Evolutionary conservation across 2,888 invertebrate species (phyloP).

Genomic region (Icerya purchasi): DNA sequence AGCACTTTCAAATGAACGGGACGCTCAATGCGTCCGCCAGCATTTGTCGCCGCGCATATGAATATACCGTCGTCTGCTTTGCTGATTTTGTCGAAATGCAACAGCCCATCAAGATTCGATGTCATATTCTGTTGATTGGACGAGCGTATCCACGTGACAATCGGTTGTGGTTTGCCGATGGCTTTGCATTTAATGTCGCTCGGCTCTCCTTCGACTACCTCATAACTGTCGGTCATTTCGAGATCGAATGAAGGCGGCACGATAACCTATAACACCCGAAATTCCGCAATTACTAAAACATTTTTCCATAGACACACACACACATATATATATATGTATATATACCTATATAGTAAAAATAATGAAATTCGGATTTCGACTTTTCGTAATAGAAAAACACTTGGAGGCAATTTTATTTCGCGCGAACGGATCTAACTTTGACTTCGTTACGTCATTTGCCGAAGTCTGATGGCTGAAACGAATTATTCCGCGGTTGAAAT

Average conservation of each 20-base stretch:
- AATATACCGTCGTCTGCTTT: conserved; percentile 54
- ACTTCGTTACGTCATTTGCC: no score
- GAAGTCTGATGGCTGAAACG: no score
- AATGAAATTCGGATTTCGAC: no score
- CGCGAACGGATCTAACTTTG: no score
- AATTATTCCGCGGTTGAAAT: no score
- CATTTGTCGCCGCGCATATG: conserved; percentile 57
- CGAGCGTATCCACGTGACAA: conserved; percentile 61
- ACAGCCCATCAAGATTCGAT: conserved; percentile 22
- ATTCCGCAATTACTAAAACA: not conserved
- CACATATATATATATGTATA: no score
- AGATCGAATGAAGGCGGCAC: conserved; percentile 45
- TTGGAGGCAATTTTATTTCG: no score
- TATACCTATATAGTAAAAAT: no score
- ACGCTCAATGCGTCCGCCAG: conserved; percentile 47
- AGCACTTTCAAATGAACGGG: conserved; percentile 45
- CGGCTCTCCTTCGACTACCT: conserved; percentile 60
- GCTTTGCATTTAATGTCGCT: conserved; percentile 56
- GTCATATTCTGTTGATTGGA: conserved; percentile 44
- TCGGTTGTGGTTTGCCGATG: conserved; percentile 62
- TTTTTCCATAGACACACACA: not conserved
- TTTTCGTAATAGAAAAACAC: no score
- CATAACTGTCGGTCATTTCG: conserved; percentile 32
- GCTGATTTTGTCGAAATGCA: conserved; percentile 45
- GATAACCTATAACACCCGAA: conserved; percentile 42